Conservation (phyloP, 2,797 vertebrate genomes). For the Mergus octosetaceus region DNA sequence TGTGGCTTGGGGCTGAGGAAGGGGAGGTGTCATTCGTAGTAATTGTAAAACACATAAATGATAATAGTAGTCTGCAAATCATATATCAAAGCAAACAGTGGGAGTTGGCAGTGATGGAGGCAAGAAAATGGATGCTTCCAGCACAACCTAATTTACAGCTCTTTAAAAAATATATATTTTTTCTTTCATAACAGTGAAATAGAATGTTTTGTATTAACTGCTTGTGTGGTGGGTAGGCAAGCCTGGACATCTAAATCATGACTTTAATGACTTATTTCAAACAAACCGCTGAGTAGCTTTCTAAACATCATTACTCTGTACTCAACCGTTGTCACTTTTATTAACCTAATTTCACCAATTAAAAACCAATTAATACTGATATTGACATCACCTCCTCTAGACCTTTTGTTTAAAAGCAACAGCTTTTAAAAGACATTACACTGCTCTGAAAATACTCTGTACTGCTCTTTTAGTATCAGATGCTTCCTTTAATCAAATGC, state of each 20-base stretch:
- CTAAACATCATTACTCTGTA: not conserved
- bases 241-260: slow-evolving; percentile 44
- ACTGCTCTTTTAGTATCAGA: not conserved
- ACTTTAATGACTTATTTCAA: slow-evolving; percentile 43
- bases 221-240: slow-evolving; percentile 51
- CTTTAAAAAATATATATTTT: slow-evolving; percentile 58
- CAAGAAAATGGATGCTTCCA: slow-evolving; percentile 74
- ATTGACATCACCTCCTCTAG: not conserved
- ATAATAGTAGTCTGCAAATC: slow-evolving; percentile 79
- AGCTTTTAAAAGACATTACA: not conserved
- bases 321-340: slow-evolving; percentile 2
- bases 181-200: slow-evolving; percentile 60
- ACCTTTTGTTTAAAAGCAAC: not conserved
- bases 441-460: not conserved
- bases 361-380: not conserved
- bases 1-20: slow-evolving; percentile 75
- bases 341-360: slow-evolving; percentile 37
- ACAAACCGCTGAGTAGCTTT: not conserved
- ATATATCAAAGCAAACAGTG: slow-evolving; percentile 78
- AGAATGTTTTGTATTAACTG: slow-evolving; percentile 55
- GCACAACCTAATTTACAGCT: slow-evolving; percentile 74
- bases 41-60: slow-evolving; percentile 83
- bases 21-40: slow-evolving; percentile 74
- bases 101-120: slow-evolving; percentile 74
- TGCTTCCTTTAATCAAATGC: not conserved